A percentile compares a stretch with the other conserved stretches of the same genome.
Conservation (phyloP, 1,140 invertebrate genomes). For the Drosophila pseudoobscura region DNA sequence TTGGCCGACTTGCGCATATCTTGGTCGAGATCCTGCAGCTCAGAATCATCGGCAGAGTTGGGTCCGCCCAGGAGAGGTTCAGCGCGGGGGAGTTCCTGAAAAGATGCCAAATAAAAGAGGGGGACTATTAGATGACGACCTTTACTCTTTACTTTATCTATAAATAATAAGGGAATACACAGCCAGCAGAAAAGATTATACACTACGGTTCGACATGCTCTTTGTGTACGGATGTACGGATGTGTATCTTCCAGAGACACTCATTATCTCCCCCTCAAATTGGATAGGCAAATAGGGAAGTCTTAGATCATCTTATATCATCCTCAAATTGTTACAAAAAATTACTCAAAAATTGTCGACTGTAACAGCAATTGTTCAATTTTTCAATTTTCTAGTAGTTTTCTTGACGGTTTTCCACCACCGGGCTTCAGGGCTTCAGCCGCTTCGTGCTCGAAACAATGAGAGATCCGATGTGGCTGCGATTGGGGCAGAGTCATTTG, state of each 20-base stretch:
- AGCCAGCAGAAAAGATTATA: too few species aligned
- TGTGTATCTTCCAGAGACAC: too few species aligned
- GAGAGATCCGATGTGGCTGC: slow-evolving; percentile 17
- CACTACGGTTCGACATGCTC: too few species aligned
- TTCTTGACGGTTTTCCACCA: slow-evolving; percentile 5
- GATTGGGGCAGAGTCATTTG: slow-evolving; percentile 56
- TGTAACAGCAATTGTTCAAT: slow-evolving; percentile 44
- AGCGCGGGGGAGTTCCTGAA: slow-evolving; percentile 79
- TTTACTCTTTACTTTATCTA: too few species aligned
- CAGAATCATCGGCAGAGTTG: slow-evolving; percentile 62
- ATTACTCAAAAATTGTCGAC: slow-evolving; percentile 53
- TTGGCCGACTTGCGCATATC: slow-evolving; percentile 60
- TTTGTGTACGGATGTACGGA: too few species aligned
- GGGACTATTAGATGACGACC: background rate
- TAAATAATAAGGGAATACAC: too few species aligned
- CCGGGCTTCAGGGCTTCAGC: background rate
- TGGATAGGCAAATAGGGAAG: slow-evolving; percentile 2
- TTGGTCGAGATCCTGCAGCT: slow-evolving; percentile 70
- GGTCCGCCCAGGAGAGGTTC: slow-evolving; percentile 76
- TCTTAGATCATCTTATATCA: slow-evolving; percentile 23
- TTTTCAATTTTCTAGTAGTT: slow-evolving; percentile 24
- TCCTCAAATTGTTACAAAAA: slow-evolving; percentile 24
- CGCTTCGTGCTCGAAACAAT: slow-evolving; percentile 46
- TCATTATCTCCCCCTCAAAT: too few species aligned
- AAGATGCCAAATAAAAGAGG: background rate